A percentile compares a stretch with the other conserved stretches of the same genome.
Conservation (phyloP, 1,140 invertebrate species). For the Pararge aegeria region DNA sequence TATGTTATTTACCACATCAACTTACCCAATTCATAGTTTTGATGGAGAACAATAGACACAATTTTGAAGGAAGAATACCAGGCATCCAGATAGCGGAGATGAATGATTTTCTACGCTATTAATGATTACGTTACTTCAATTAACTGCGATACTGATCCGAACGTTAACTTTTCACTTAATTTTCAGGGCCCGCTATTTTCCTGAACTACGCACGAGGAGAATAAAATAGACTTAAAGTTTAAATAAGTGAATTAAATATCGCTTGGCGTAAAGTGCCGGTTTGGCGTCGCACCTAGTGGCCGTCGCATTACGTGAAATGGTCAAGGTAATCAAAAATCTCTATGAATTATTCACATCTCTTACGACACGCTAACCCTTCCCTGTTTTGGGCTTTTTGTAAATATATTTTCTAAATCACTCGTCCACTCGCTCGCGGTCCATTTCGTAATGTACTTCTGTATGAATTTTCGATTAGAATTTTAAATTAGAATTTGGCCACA, state of each 20-base stretch:
- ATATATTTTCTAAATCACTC: constrained; percentile 69
- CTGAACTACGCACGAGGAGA: constrained; percentile 62
- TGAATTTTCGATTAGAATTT: constrained; percentile 44
- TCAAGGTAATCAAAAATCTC: constrained; percentile 73
- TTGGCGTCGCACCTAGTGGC: constrained; percentile 51
- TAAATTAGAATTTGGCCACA: constrained; percentile 38
- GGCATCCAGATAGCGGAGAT: too few species aligned
- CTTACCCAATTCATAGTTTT: too few species aligned
- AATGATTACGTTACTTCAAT: not conserved
- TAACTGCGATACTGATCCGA: not conserved
- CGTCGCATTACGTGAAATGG: constrained; percentile 71
- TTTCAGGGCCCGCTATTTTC: constrained; percentile 71
- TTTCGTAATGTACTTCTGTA: constrained; percentile 30
- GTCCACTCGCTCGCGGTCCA: constrained; percentile 31
- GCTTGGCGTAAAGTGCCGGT: constrained; percentile 52
- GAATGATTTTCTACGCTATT: too few species aligned
- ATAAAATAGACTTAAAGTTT: constrained; percentile 56
- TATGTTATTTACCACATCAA: too few species aligned
- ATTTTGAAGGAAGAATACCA: too few species aligned
- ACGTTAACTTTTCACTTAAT: constrained; percentile 57
- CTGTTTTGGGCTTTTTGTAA: constrained; percentile 71
- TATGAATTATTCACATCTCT: constrained; percentile 71
- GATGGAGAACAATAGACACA: too few species aligned
- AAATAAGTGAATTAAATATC: constrained; percentile 59
- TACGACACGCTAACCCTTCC: constrained; percentile 69